phyloP scores from a whole-genome alignment of 1,140 invertebrate genomes.

The Octopus bimaculoides region DNA sequence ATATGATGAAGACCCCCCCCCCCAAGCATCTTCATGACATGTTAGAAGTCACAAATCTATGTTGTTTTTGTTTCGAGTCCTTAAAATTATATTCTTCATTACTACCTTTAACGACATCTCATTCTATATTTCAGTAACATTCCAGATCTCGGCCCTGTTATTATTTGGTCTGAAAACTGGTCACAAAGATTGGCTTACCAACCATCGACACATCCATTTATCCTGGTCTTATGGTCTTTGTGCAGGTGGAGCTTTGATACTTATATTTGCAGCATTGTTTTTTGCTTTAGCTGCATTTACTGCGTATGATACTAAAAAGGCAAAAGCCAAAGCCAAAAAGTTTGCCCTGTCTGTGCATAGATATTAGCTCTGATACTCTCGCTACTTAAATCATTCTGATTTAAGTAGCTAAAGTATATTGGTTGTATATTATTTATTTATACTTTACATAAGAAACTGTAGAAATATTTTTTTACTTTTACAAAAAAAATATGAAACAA shows the following conservation, averaged over 20 bases:
- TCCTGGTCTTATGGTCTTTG: background rate
- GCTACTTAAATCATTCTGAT: no score
- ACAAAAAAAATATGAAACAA: no score
- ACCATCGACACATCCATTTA: background rate
- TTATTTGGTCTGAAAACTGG: slow-evolving; percentile 4
- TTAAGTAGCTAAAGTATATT: no score
- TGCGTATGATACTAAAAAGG: background rate
- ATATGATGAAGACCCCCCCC: no score
- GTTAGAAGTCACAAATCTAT: no score
- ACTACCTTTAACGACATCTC: no score
- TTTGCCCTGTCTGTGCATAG: background rate
- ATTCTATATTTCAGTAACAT: background rate
- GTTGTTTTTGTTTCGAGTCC: no score
- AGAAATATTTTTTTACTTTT: no score
- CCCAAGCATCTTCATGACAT: no score
- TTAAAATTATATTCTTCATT: no score
- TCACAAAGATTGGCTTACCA: background rate
- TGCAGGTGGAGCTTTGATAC: background rate
- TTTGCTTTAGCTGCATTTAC: background rate
- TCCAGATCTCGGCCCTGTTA: background rate
- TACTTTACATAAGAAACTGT: no score
- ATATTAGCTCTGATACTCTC: background rate
- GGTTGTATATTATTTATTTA: no score
- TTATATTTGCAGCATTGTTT: background rate
- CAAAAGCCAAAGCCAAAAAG: slow-evolving; percentile 1